Conservation (phyloP, 2,888 invertebrate species). For the Serrognathus titanus region DNA sequence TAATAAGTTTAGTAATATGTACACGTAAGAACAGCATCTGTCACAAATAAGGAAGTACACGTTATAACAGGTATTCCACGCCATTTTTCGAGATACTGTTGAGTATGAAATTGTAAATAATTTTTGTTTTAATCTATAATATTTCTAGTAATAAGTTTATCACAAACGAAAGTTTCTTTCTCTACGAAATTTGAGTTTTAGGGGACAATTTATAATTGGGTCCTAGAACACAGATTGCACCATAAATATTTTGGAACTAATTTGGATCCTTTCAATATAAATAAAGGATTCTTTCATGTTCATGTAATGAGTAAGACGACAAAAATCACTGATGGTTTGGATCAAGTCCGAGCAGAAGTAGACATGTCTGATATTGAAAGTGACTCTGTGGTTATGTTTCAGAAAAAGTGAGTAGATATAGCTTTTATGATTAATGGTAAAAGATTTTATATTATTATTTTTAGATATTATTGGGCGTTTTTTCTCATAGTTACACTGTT, state of each 20-base stretch:
- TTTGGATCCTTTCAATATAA: slow-evolving; percentile 76
- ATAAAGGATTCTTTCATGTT: slow-evolving; percentile 75
- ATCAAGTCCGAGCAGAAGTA: slow-evolving; percentile 60
- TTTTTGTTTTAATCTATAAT: too few species aligned
- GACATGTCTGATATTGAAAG: slow-evolving; percentile 77
- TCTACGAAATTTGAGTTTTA: slow-evolving; percentile 40
- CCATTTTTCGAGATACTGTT: too few species aligned
- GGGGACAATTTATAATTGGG: slow-evolving; percentile 86
- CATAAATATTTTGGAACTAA: slow-evolving; percentile 75
- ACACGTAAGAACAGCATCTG: too few species aligned
- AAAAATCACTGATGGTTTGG: slow-evolving; percentile 63
- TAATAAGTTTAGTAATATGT: too few species aligned
- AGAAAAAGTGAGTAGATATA: slow-evolving; percentile 61
- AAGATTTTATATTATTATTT: slow-evolving; percentile 25
- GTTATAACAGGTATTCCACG: too few species aligned
- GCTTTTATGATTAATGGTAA: neutral
- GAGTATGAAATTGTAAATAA: too few species aligned
- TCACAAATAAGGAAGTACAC: too few species aligned
- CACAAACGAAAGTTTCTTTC: neutral
- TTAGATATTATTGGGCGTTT: slow-evolving; percentile 67
- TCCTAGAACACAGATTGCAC: slow-evolving; percentile 74
- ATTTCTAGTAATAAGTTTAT: too few species aligned
- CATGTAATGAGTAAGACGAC: slow-evolving; percentile 71
- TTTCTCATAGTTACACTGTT: slow-evolving; percentile 63
- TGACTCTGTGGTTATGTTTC: slow-evolving; percentile 78